Evolutionary conservation across 2,113 vertebrate genomes (phyloP), one percentile per base, ranked within the genome.

Genomic region (Eidolon helvum): DNA sequence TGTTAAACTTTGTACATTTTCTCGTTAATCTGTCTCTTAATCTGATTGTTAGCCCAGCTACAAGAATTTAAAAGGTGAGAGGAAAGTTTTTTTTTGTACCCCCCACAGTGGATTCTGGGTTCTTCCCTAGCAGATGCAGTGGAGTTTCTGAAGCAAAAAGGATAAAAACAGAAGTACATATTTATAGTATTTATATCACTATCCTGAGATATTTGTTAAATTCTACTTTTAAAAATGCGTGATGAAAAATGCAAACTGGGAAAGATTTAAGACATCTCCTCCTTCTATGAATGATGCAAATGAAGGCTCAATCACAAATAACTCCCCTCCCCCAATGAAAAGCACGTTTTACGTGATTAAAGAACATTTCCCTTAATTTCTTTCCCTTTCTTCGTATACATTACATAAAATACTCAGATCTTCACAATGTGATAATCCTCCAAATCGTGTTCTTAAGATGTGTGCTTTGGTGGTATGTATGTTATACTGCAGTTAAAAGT

Each of bases 131-230:
- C 55, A 96, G 40, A 91, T 85, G n/a, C 22, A 63, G 63, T 11
- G 14, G 86, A 89, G 50, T 87, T 92, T 94, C 38, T 94, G 28
- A 97, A 96, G 43, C 12, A 89, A 95, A 94, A 92, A 55, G 43
- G 45, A 72, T 63, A 26, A 86, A 95, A 50, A 19, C 30, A 8
- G 43, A 6, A 96, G 8, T 53, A 84, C 61, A 71, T 12, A 71
- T 66, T 61, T 75, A 4, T 87, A 61, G 1, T 91, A 28, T 10
- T 78, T 78, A 77, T 1, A 57, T 83, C 79, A 82, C 59, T 71
- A 75, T 55, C 22, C 78, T 92, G 33, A n/a, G 59, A 48, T 72
- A 85, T 28, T 40, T 96, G 87, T 77, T 91, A 94, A 75, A 96
- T 84, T 86, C 68, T 93, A 53, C 38, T n/a, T 91, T 87, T 71